Percentiles rank a stretch among this genome's conserved stretches.
These are phyloP conservation scores for Tachina lurida DNA, from an alignment of 2,888 invertebrate genomes.

Conservation along the genomic window DNA sequence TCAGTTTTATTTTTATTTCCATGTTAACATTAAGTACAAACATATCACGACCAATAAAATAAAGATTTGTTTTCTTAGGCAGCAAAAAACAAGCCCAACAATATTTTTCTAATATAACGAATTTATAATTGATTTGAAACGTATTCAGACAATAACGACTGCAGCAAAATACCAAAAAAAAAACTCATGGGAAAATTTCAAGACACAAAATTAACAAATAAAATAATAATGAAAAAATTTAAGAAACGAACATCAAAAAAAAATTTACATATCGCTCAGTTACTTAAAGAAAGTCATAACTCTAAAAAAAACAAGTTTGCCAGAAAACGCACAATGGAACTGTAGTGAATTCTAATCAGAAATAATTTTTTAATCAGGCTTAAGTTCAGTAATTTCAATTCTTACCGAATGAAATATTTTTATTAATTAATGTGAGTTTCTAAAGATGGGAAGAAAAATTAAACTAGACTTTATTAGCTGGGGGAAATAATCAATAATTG, in stretches of 20 bases:
- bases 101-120: constrained; percentile 11
- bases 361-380: too few relatives aligned
- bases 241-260: constrained; percentile 7
- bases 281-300: too few relatives aligned
- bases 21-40: constrained; percentile 41
- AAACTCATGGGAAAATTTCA: constrained; percentile 50
- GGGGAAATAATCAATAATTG: too few relatives aligned
- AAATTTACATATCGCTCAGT: constrained; percentile 41
- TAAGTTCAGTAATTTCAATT: too few relatives aligned
- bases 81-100: constrained; percentile 1
- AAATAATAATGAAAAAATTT: background rate
- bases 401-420: too few relatives aligned
- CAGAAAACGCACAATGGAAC: too few relatives aligned
- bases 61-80: constrained; percentile 27
- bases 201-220: constrained; percentile 43
- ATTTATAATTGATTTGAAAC: constrained; percentile 55
- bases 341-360: too few relatives aligned
- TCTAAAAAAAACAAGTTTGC: too few relatives aligned
- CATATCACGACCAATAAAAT: constrained; percentile 43
- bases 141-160: constrained; percentile 44
- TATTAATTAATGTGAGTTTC: too few relatives aligned
- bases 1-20: background rate
- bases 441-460: too few relatives aligned
- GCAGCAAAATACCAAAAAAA: background rate
- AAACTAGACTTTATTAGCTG: too few relatives aligned